These are phyloP conservation scores for Pimpla rufipes DNA, from an alignment of 2,888 invertebrate genomes.

Conservation along the genomic window DNA sequence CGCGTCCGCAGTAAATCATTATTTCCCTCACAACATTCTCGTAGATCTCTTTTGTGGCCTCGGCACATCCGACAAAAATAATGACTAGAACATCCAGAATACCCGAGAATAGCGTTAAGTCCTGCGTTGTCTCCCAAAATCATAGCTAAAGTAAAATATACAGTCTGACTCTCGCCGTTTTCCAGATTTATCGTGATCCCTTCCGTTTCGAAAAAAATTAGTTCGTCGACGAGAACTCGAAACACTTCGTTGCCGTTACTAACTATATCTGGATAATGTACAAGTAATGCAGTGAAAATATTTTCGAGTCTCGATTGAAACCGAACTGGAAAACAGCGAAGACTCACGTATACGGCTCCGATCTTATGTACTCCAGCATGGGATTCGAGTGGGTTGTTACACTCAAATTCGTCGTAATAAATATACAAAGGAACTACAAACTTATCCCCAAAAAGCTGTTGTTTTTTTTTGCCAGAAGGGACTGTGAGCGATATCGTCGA, in stretches of 20 bases:
- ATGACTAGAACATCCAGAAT: slow-evolving; percentile 63
- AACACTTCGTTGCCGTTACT: slow-evolving; percentile 51
- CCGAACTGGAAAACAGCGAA: slow-evolving; percentile 61
- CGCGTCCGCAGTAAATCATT: slow-evolving; percentile 26
- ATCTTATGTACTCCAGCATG: slow-evolving; percentile 63
- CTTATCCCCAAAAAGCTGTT: slow-evolving; percentile 37
- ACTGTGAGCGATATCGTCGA: slow-evolving; percentile 57
- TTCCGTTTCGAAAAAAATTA: slow-evolving; percentile 57
- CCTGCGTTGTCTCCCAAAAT: slow-evolving; percentile 68
- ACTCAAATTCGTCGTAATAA: slow-evolving; percentile 63
- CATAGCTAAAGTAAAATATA: slow-evolving; percentile 64
- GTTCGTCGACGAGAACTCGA: slow-evolving; percentile 58
- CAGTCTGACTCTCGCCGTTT: slow-evolving; percentile 28
- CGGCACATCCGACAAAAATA: slow-evolving; percentile 65
- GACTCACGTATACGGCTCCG: slow-evolving; percentile 54
- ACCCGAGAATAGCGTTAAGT: slow-evolving; percentile 65
- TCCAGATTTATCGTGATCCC: slow-evolving; percentile 59
- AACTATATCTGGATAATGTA: slow-evolving; percentile 56
- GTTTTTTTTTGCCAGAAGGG: slow-evolving; percentile 61
- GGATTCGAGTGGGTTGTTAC: slow-evolving; percentile 61
- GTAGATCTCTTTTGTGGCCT: slow-evolving; percentile 46
- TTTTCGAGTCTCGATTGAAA: slow-evolving; percentile 45
- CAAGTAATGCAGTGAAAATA: slow-evolving; percentile 57
- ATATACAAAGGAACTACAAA: slow-evolving; percentile 62
- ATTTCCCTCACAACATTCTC: slow-evolving; percentile 45